phyloP scores from a whole-genome alignment of 2,113 vertebrate species.

The Phrynosoma blainvillii region DNA sequence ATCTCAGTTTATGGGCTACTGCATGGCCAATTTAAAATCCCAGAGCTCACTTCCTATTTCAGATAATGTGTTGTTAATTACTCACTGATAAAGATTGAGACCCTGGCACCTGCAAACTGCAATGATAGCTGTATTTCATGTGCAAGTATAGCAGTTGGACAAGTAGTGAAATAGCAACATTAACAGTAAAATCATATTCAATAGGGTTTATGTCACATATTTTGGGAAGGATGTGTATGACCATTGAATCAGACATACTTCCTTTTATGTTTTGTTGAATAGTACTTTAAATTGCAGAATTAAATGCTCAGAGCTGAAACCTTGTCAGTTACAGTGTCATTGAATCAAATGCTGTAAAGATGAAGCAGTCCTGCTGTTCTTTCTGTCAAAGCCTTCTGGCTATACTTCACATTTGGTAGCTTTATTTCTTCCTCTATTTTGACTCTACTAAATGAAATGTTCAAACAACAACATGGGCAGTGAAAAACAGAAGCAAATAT shows the following conservation, averaged over 20 bases:
- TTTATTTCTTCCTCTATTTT: conserved; percentile 81
- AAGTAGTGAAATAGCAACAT: conserved; percentile 48
- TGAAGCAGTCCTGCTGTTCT: conserved; percentile 76
- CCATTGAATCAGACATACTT: conserved; percentile 55
- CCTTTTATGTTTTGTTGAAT: conserved; percentile 58
- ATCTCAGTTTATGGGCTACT: conserved; percentile 7
- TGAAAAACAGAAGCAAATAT: conserved; percentile 73
- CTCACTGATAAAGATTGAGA: conserved; percentile 38
- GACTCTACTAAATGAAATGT: conserved; percentile 80
- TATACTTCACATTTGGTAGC: conserved; percentile 78
- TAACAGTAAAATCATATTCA: conserved; percentile 47
- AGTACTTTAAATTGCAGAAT: conserved; percentile 76
- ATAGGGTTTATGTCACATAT: conserved; percentile 42
- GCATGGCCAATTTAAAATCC: conserved; percentile 22
- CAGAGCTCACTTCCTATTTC: background rate
- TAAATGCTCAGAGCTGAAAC: conserved; percentile 77
- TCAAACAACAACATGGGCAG: conserved; percentile 66
- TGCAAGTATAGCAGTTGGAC: background rate
- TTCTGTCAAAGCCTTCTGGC: conserved; percentile 77
- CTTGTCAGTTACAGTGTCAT: conserved; percentile 73
- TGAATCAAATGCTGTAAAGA: conserved; percentile 74
- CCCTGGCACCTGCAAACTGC: conserved; percentile 22
- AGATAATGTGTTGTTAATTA: conserved; percentile 21
- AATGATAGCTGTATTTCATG: conserved; percentile 19
- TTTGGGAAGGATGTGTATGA: conserved; percentile 50